A percentile compares a stretch with the other conserved stretches of the same genome.
phyloP scores from a whole-genome alignment of 2,888 invertebrate species.

The Eilema sororculum region DNA sequence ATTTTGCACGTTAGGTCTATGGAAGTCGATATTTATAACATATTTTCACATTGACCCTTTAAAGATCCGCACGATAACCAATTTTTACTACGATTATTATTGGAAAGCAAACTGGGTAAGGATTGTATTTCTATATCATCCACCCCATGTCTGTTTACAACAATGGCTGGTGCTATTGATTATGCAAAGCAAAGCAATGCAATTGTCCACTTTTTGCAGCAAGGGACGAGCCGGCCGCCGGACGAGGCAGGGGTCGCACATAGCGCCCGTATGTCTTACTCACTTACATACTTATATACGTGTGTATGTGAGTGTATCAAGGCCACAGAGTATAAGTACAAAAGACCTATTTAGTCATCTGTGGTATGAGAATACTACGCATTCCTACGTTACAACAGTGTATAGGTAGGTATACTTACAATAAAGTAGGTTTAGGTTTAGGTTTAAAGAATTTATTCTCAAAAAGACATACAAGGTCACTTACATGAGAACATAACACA shows the following conservation, averaged over 20 bases:
- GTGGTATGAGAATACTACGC: not conserved
- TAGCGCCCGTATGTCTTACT: conserved; percentile 50
- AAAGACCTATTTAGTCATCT: not conserved
- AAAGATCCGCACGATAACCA: not conserved
- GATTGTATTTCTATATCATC: conserved; percentile 54
- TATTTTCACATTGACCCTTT: not conserved
- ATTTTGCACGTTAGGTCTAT: not conserved
- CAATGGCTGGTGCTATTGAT: conserved; percentile 75
- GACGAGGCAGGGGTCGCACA: conserved; percentile 66
- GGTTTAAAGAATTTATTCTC: too few species aligned
- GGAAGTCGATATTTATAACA: not conserved
- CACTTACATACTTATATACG: conserved; percentile 30
- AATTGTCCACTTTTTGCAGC: conserved; percentile 78
- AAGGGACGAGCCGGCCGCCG: conserved; percentile 67
- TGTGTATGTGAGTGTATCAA: conserved; percentile 17
- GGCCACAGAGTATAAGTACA: not conserved
- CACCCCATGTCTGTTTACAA: conserved; percentile 67
- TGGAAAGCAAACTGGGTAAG: conserved; percentile 29
- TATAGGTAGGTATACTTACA: too few species aligned
- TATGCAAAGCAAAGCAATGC: conserved; percentile 81
- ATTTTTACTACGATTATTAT: conserved; percentile 30
- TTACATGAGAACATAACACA: too few species aligned
- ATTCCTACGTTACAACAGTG: too few species aligned
- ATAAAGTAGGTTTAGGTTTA: too few species aligned
- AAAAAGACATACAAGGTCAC: too few species aligned